Conservation (phyloP, 1,140 invertebrate species). For the Centruroides vittatus region DNA sequence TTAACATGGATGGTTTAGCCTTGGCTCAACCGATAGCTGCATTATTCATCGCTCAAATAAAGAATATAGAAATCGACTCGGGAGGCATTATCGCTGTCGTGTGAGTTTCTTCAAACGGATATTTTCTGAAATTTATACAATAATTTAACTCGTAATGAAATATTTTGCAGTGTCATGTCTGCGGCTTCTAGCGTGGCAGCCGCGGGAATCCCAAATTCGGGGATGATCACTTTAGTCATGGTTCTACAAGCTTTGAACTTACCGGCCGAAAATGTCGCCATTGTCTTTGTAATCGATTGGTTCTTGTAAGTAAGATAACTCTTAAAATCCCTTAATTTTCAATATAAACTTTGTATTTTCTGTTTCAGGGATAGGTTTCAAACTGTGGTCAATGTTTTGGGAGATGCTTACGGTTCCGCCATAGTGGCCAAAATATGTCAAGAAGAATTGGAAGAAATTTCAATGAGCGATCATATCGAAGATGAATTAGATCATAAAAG, state of each 20-base stretch:
- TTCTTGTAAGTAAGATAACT: conserved; percentile 55
- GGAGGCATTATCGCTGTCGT: too few species aligned
- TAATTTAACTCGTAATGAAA: too few species aligned
- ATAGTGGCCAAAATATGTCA: conserved; percentile 36
- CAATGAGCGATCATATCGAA: too few species aligned
- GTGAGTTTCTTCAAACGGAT: too few species aligned
- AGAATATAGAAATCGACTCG: conserved; percentile 46
- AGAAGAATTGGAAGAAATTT: conserved; percentile 21
- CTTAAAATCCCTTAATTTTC: too few species aligned
- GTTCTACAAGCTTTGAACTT: conserved; percentile 84
- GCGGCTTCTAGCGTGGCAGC: conserved; percentile 91
- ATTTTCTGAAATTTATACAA: too few species aligned
- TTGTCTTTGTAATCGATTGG: conserved; percentile 92
- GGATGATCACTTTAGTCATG: conserved; percentile 90
- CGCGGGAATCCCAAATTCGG: conserved; percentile 87
- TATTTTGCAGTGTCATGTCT: conserved; percentile 55
- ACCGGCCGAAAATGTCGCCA: conserved; percentile 74
- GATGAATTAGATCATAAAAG: too few species aligned
- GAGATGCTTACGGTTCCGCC: conserved; percentile 41
- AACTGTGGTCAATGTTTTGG: conserved; percentile 42
- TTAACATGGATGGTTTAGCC: conserved; percentile 90
- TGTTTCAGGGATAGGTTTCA: conserved; percentile 37
- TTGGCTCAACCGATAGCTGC: conserved; percentile 73
- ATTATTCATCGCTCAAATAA: conserved; percentile 85
- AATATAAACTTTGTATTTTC: neutral